These are phyloP conservation scores for Tor tambroides DNA, from an alignment of 2,113 vertebrate genomes.

Conservation along the genomic window DNA sequence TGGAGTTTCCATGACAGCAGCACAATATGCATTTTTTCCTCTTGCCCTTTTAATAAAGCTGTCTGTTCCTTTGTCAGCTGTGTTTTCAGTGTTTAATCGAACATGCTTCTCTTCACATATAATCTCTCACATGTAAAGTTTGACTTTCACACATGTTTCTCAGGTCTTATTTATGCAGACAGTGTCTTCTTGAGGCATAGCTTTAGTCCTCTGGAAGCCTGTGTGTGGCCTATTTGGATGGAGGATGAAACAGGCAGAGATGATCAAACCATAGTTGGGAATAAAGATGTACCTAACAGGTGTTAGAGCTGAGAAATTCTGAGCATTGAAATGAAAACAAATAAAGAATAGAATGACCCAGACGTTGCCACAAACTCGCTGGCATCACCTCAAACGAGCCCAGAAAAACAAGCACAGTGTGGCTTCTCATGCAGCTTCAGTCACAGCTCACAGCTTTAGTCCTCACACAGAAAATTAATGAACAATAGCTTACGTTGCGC, in stretches of 20 bases:
- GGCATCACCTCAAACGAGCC: neutral
- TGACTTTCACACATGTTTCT: neutral
- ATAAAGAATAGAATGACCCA: neutral
- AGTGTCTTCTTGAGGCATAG: neutral
- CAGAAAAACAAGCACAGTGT: constrained; percentile 26
- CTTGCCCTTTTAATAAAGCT: constrained; percentile 6
- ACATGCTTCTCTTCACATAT: neutral
- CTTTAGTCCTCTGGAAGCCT: neutral
- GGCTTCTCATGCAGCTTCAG: neutral
- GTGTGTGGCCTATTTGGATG: neutral
- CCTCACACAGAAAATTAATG: constrained; percentile 27
- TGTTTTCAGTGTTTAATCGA: neutral
- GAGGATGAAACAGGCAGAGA: neutral
- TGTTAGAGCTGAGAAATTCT: neutral
- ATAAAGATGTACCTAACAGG: constrained; percentile 10
- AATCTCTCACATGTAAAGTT: neutral
- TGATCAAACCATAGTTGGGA: neutral
- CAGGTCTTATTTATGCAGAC: neutral
- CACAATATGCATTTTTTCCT: neutral
- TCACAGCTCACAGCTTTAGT: constrained; percentile 1
- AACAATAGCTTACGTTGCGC: constrained; percentile 7
- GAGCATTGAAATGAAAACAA: neutral
- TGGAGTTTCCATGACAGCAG: neutral
- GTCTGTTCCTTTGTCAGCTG: neutral
- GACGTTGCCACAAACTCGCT: neutral